A percentile compares a stretch with the other conserved stretches of the same genome.
Conservation (phyloP, 2,888 invertebrate species). For the Lydus trimaculatus region DNA sequence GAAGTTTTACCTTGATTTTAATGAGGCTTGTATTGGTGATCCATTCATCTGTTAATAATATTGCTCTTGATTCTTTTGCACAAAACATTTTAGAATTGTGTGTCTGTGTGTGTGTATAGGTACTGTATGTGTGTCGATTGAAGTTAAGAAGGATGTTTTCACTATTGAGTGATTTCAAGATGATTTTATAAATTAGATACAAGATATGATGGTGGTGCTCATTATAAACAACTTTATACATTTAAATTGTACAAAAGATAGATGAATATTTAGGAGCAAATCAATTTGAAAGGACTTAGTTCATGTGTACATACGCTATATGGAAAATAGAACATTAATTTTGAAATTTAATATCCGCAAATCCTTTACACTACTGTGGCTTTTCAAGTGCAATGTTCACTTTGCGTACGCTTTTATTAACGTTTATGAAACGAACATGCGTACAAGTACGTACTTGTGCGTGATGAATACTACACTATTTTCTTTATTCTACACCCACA, state of each 20-base stretch:
- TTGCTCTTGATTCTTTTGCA: constrained; percentile 47
- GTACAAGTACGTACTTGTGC: constrained; percentile 20
- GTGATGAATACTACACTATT: not conserved
- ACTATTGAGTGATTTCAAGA: constrained; percentile 14
- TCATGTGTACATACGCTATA: constrained; percentile 1
- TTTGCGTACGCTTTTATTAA: constrained; percentile 24
- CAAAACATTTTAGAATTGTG: constrained; percentile 40
- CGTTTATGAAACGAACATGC: constrained; percentile 22
- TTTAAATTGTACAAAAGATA: no score
- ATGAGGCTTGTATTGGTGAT: constrained; percentile 54
- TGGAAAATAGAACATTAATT: constrained; percentile 29
- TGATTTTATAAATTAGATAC: constrained; percentile 12
- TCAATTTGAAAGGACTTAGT: not conserved
- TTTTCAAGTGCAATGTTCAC: constrained; percentile 41
- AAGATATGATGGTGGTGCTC: not conserved
- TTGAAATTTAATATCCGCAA: constrained; percentile 41
- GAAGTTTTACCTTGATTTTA: constrained; percentile 55
- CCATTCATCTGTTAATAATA: constrained; percentile 48
- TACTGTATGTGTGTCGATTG: constrained; percentile 20
- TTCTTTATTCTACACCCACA: constrained; percentile 1
- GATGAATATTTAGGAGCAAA: not conserved
- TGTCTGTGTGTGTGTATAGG: no score
- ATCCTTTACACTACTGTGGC: constrained; percentile 40
- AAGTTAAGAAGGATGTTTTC: constrained; percentile 37
- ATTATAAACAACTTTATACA: not conserved